phyloP scores from a whole-genome alignment of 2,888 invertebrate genomes.

The Mesochorus sp. region DNA sequence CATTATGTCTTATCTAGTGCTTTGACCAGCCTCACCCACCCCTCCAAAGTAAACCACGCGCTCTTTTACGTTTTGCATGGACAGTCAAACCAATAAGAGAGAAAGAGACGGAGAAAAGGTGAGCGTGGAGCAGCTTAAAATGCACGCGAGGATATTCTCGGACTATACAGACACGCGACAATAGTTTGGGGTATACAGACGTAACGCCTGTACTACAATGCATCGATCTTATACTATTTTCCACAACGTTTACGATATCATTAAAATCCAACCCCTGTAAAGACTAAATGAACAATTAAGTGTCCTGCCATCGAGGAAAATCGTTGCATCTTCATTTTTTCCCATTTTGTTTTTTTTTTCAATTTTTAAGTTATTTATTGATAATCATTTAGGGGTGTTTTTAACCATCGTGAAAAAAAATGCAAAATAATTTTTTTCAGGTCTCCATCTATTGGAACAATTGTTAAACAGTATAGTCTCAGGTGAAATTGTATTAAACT shows the following conservation, averaged over 20 bases:
- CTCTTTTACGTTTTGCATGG: constrained; percentile 48
- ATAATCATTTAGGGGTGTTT: too few species aligned
- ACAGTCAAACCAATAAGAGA: neutral
- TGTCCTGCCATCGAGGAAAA: too few species aligned
- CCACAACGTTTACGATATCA: neutral
- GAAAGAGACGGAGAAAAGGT: constrained; percentile 15
- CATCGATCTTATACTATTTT: constrained; percentile 13
- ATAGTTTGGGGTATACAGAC: constrained; percentile 34
- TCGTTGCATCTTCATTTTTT: neutral
- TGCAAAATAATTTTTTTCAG: too few species aligned
- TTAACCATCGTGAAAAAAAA: too few species aligned
- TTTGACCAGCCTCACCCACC: constrained; percentile 63
- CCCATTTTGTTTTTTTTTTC: neutral
- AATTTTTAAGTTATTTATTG: neutral
- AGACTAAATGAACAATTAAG: too few species aligned
- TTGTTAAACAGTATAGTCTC: too few species aligned
- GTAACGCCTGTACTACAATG: neutral
- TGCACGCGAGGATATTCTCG: constrained; percentile 74
- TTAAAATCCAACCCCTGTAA: neutral
- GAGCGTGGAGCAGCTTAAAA: constrained; percentile 74
- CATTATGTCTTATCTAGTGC: constrained; percentile 81
- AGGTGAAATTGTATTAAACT: too few species aligned
- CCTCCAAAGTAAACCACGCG: constrained; percentile 51
- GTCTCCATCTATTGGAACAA: too few species aligned
- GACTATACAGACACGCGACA: constrained; percentile 64